Conservation (phyloP, 2,888 invertebrate genomes). For the Metallyticus violacea region DNA sequence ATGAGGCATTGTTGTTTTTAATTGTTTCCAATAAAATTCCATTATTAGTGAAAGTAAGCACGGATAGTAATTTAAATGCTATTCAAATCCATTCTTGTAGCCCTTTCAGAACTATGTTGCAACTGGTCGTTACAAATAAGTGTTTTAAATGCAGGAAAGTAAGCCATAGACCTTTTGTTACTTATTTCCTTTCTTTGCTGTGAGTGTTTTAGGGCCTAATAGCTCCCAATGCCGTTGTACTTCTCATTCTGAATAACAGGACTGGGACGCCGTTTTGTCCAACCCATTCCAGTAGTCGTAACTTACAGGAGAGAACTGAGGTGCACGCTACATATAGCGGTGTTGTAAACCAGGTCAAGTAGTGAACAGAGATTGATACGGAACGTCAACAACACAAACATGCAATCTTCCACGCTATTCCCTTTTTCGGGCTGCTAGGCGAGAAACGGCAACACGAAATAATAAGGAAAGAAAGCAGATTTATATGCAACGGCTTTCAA, state of each 20-base stretch:
- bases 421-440: background rate
- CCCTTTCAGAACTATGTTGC: no score
- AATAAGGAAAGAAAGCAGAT: background rate
- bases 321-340: background rate
- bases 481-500: background rate
- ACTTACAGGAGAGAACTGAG: background rate
- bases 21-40: no score
- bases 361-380: background rate
- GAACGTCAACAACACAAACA: background rate
- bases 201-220: no score
- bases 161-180: background rate
- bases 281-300: background rate
- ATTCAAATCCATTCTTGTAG: no score
- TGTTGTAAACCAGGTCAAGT: background rate
- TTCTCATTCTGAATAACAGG: background rate
- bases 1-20: no score
- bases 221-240: background rate
- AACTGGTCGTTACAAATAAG: background rate
- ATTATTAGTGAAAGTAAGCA: no score
- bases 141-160: background rate
- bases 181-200: background rate
- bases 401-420: background rate
- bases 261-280: background rate
- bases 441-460: background rate
- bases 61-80: no score